Percentiles rank a stretch among this genome's conserved stretches.
Conservation (phyloP, 2,797 vertebrate genomes). For the Glossophaga mutica region DNA sequence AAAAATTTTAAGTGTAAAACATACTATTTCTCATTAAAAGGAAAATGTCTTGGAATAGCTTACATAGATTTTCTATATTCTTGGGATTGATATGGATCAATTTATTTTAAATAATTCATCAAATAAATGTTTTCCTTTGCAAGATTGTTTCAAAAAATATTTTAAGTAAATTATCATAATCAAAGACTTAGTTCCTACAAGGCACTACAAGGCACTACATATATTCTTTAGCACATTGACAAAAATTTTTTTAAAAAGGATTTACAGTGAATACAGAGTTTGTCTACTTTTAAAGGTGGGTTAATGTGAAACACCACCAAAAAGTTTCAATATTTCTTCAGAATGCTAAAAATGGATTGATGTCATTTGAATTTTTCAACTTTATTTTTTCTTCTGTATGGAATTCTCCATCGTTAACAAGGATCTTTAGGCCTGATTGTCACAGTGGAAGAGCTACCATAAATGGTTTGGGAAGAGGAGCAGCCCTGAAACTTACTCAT, state of each 20-base stretch:
- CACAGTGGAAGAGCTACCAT: neutral
- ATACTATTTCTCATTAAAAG: neutral
- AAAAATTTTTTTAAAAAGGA: neutral
- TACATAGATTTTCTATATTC: neutral
- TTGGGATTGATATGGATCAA: neutral
- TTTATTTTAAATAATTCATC: neutral
- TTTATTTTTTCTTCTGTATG: neutral
- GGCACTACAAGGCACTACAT: neutral
- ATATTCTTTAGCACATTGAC: neutral
- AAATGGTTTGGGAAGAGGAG: neutral
- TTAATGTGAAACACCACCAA: neutral
- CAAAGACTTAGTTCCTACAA: neutral
- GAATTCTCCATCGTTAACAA: neutral
- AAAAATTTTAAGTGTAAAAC: slow-evolving; percentile 1
- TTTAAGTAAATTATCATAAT: neutral
- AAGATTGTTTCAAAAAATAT: neutral
- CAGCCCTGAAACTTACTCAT: neutral
- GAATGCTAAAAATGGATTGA: neutral
- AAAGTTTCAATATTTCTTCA: neutral
- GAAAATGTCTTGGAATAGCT: neutral
- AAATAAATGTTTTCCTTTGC: neutral
- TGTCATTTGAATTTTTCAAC: neutral
- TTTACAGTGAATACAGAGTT: neutral
- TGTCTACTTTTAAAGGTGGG: neutral
- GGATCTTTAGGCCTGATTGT: neutral